phyloP scores from a whole-genome alignment of 2,888 invertebrate species.

The Pomacea canaliculata region DNA sequence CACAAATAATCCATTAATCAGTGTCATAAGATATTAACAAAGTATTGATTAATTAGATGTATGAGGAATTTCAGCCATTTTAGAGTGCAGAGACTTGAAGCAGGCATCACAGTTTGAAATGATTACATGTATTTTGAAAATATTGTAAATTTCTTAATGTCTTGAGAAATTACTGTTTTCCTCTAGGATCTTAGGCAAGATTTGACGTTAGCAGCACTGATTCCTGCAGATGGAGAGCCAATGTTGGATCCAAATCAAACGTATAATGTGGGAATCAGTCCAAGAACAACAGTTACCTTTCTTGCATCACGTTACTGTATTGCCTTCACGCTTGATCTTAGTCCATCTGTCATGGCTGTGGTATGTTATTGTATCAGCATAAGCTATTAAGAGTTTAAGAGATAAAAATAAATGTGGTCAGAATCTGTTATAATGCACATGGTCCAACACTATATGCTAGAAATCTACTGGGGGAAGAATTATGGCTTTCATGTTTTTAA shows the following conservation, averaged over 20 bases:
- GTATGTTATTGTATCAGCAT: constrained; percentile 67
- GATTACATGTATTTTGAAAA: too few species aligned
- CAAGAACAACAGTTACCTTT: constrained; percentile 74
- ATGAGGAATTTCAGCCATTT: too few species aligned
- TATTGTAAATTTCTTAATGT: too few species aligned
- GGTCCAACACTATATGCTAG: not conserved
- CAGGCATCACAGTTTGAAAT: too few species aligned
- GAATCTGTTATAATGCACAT: not conserved
- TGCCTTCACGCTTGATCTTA: constrained; percentile 83
- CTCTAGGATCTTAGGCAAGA: constrained; percentile 70
- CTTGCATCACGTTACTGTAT: constrained; percentile 80
- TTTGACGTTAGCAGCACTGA: constrained; percentile 77
- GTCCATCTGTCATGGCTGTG: constrained; percentile 81
- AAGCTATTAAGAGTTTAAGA: too few species aligned
- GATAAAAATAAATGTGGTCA: too few species aligned
- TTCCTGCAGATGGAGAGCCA: constrained; percentile 69
- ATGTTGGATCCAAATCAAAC: constrained; percentile 41
- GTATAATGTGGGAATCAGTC: constrained; percentile 53
- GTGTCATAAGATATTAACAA: too few species aligned
- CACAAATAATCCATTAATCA: too few species aligned
- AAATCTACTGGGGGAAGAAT: not conserved
- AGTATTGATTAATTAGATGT: too few species aligned
- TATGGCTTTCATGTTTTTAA: too few species aligned
- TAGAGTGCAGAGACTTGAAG: too few species aligned
- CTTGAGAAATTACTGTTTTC: constrained; percentile 2